A percentile compares a stretch with the other conserved stretches of the same genome.
Evolutionary conservation across 2,113 vertebrate species (phyloP).

Genomic region (Malurus cyaneus): DNA sequence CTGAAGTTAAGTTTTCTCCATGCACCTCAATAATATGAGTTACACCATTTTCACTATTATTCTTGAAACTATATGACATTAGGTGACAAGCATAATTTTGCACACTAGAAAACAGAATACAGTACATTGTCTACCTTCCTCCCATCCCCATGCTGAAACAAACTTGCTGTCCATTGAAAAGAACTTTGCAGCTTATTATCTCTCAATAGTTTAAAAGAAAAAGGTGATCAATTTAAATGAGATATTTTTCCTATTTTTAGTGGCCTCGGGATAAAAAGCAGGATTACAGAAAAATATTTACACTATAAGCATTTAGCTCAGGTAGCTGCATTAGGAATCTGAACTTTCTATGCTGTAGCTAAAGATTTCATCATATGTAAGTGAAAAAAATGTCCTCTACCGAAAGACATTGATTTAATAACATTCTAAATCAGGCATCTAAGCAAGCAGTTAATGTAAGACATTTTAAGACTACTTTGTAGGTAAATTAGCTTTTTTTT

Average conservation of each 20-base stretch:
- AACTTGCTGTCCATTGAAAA: not conserved
- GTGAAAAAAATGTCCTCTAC: not conserved
- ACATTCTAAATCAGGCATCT: not conserved
- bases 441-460: not conserved
- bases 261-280: not conserved
- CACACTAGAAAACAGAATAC: not conserved
- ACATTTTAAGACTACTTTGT: not conserved
- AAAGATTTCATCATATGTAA: not conserved
- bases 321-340: not conserved
- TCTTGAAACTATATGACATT: not conserved
- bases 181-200: not conserved
- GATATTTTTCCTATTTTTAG: not conserved
- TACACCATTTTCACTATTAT: not conserved
- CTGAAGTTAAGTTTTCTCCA: not conserved
- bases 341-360: not conserved
- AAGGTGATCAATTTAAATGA: not conserved
- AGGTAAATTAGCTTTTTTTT: not conserved
- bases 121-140: fast-evolving
- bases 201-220: not conserved
- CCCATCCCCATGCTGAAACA: fast-evolving
- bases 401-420: not conserved
- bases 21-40: not conserved
- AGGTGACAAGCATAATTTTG: not conserved
- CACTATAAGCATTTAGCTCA: not conserved
- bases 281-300: not conserved